Evolutionary conservation across 2,797 vertebrate genomes (phyloP), one percentile per base, ranked within the genome.

Genomic region (Coluber constrictor): DNA sequence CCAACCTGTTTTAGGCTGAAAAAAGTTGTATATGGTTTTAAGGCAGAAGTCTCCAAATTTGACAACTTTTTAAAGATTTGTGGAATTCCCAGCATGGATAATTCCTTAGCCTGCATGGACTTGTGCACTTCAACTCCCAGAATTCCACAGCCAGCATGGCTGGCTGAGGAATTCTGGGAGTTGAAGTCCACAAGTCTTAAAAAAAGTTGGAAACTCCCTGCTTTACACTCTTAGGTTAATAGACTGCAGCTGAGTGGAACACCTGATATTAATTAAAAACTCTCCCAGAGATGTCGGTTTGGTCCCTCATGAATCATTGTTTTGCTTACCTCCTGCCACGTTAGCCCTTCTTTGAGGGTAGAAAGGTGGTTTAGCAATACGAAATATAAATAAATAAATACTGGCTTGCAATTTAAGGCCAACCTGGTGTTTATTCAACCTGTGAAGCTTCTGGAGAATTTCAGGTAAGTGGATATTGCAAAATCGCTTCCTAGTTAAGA

Each of bases 381-480:
- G 0, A 32, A 70, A 61, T 61, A 61, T 27, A 27, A 61, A 61
- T 61, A 61, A 70, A 61, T 16, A 93, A 94, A 74, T 54, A 94
- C 88, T 93, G 92, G 90, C 47, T 95, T 79, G 56, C 92, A 93
- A 60, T 94, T 96, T 23, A 90, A 92, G 94, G 92, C 6, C 54
- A 90, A 91, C 0, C 43, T 89, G 86, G 89, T 60, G 0, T 90
- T 93, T 70, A 29, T 95, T 66, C 37, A 91, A 91, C 92, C 51
- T 51, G 59, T 87, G 93, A 91, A 74, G 61, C 74, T 86, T 70
- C 95, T 93, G 57, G 93, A 89, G 86, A 94, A 86, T 60, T 95
- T 96, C 91, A 93, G 96, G 94, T 93, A 93, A 96, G 93, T 74
- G n/a, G 66, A 29, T 13, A 9, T 59, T 37, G 20, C 13, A 66